Conservation (phyloP, 2,888 invertebrate species). For the Altica lythri region DNA sequence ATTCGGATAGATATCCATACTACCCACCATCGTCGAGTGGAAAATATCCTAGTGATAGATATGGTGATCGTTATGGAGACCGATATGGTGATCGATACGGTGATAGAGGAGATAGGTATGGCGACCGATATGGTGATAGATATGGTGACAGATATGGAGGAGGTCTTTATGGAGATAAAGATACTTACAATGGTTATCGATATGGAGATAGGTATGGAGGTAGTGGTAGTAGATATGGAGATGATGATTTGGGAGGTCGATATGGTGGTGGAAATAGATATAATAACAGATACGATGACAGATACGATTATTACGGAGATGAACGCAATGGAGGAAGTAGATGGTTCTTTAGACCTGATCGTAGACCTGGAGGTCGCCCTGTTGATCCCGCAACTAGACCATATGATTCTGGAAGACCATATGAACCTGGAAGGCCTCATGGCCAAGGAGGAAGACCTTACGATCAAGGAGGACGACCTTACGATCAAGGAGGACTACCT, state of each 20-base stretch:
- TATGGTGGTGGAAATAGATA: slow-evolving; percentile 46
- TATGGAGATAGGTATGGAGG: slow-evolving; percentile 48
- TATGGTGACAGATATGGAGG: slow-evolving; percentile 40
- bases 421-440: slow-evolving; percentile 35
- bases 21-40: slow-evolving; percentile 40
- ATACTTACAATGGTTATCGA: slow-evolving; percentile 43
- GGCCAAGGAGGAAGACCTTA: slow-evolving; percentile 37
- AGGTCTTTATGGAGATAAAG: slow-evolving; percentile 39
- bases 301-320: slow-evolving; percentile 49
- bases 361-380: slow-evolving; percentile 48
- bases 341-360: slow-evolving; percentile 52
- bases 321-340: slow-evolving; percentile 51
- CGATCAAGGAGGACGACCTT: slow-evolving; percentile 29
- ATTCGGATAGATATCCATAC: slow-evolving; percentile 33
- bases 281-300: slow-evolving; percentile 44
- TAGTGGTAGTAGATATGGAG: slow-evolving; percentile 37
- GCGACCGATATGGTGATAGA: slow-evolving; percentile 32
- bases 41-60: slow-evolving; percentile 13
- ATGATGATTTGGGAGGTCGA: slow-evolving; percentile 27
- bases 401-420: slow-evolving; percentile 37
- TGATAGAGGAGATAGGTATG: slow-evolving; percentile 25
- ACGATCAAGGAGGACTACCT: slow-evolving; percentile 10
- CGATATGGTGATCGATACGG: slow-evolving; percentile 38
- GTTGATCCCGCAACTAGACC: slow-evolving; percentile 40
- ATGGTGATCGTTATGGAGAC: slow-evolving; percentile 44